phyloP scores from a whole-genome alignment of 1,140 invertebrate species.

The Eriocheir sinensis region DNA sequence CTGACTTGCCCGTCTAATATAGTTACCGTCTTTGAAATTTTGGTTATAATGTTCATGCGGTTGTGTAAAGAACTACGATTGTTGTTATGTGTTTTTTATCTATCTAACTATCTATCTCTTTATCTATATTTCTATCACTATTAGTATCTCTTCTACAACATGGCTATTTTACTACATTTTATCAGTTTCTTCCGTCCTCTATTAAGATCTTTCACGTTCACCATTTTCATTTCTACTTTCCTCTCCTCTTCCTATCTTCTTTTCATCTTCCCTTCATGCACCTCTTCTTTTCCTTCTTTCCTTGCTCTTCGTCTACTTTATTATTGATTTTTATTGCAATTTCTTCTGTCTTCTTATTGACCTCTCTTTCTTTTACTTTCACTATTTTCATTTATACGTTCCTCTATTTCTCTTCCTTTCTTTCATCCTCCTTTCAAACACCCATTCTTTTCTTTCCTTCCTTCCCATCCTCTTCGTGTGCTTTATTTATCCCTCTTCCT shows the following conservation, averaged over 20 bases:
- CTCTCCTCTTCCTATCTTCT: background rate
- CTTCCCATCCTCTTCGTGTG: background rate
- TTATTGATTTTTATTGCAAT: background rate
- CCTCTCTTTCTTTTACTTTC: background rate
- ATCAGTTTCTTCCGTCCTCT: too few relatives aligned
- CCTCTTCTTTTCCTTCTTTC: background rate
- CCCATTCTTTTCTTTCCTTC: slow-evolving; percentile 7
- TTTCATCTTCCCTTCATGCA: background rate
- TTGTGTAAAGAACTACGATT: background rate
- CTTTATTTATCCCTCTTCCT: background rate
- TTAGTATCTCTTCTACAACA: slow-evolving; percentile 6
- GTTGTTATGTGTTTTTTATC: background rate
- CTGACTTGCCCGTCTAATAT: too few relatives aligned
- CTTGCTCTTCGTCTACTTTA: background rate
- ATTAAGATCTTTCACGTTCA: too few relatives aligned
- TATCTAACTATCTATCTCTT: background rate
- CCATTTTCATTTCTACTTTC: too few relatives aligned
- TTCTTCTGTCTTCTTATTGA: background rate
- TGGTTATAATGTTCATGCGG: background rate
- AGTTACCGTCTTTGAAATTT: too few relatives aligned
- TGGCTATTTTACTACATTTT: too few relatives aligned
- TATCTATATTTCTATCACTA: background rate
- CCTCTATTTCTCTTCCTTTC: background rate
- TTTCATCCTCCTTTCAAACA: background rate
- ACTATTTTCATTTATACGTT: too few relatives aligned